Base-by-base conservation (phyloP, 2,888 invertebrate genomes). In the Cheiracanthium punctorium region DNA sequence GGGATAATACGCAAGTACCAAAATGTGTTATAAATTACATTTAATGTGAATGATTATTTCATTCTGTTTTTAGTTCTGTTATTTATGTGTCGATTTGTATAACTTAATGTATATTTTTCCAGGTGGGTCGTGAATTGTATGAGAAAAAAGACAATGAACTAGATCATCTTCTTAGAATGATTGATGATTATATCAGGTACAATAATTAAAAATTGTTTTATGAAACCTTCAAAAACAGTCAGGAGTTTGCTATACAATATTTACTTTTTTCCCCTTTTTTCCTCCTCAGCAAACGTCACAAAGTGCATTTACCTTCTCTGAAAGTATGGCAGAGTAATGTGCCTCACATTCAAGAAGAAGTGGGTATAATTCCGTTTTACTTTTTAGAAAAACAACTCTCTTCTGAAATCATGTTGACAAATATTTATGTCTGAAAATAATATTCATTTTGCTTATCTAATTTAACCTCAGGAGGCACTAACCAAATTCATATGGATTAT, bases 131-230 rank as follows among this genome's bases (percentile, higher is more conserved):
- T 89, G 98, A 98, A 91, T 93, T 99, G 41, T 97, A 96, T 91
- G 98, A 99, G 91, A 99, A 98, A 91, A 98, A 98, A 90, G 97
- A 98, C 91, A 95, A 95, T 86, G 97, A 98, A 77, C 93, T 99
- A 86, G 97, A 98, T 90, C 96, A 96, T 90, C 93, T 99, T 74
- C 93, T 99, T 90, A 94, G 96, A 10, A 96, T 96, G 14, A 96
- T 99, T 90, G 98, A 98, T 91, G 95, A 95, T 77, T 99, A 98
- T 92, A 93, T 99, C n/a, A 90, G 90, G 92, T 92, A 89, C 43
- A 30, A 14, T 32, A 14, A 17, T 70, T 29, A 10, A 65, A 14
- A 69, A 33, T 43, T 20, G 20, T 64, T 58, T 20, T 52, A 24
- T 20, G 4, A 10, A 17, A 30, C 1, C 67, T 24, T 37, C 4